Evolutionary conservation across 2,113 vertebrate genomes (phyloP).

Genomic region (Glaucomys volans): DNA sequence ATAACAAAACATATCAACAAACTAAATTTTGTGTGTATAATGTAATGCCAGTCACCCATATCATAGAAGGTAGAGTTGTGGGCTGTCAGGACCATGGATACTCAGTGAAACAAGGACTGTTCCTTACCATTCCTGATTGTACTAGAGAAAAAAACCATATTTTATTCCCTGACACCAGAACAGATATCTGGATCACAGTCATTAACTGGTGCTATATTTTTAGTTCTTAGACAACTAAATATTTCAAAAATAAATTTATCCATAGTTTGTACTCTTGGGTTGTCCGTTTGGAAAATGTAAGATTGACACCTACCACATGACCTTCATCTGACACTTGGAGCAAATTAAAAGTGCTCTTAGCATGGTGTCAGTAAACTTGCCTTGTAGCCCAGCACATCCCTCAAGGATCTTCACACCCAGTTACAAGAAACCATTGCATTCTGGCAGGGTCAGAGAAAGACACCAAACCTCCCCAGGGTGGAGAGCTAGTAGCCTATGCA

Average conservation of each 20-base stretch:
- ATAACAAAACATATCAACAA: not conserved
- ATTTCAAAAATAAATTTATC: not conserved
- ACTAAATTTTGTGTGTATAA: not conserved
- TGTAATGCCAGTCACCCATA: not conserved
- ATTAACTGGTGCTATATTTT: not conserved
- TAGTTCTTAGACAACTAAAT: not conserved
- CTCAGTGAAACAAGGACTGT: not conserved
- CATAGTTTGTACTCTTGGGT: not conserved
- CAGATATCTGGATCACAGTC: not conserved
- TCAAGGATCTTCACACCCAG: not conserved
- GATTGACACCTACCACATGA: not conserved
- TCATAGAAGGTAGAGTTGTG: not conserved
- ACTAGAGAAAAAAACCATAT: not conserved
- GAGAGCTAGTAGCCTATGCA: not conserved
- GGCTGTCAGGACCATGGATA: accelerated
- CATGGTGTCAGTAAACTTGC: not conserved
- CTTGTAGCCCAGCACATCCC: not conserved
- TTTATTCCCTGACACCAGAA: not conserved
- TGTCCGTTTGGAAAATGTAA: not conserved
- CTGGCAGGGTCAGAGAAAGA: not conserved
- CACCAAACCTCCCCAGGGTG: not conserved
- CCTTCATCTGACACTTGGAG: not conserved
- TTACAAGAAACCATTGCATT: not conserved
- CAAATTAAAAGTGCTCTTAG: not conserved
- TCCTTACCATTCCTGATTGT: not conserved